Evolutionary conservation across 2,113 vertebrate genomes (phyloP).

Genomic region (Pithys albifrons): DNA sequence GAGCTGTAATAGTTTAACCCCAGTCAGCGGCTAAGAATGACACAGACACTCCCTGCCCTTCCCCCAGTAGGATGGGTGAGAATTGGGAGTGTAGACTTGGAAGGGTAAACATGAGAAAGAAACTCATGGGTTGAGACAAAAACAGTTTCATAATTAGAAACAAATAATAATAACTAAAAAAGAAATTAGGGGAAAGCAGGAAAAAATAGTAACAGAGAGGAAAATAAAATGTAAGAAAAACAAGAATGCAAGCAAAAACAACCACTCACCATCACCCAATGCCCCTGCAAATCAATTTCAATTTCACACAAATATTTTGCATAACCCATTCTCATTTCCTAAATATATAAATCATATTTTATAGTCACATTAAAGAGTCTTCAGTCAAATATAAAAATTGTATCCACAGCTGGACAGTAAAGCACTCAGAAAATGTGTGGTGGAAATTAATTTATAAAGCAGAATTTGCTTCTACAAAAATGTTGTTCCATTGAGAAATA

Average conservation of each 20-base stretch:
- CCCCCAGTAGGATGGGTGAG: neutral
- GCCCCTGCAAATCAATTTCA: neutral
- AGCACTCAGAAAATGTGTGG: neutral
- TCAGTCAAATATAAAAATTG: neutral
- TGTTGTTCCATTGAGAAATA: neutral
- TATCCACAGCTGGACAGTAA: neutral
- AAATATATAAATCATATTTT: neutral
- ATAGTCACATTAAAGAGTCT: neutral
- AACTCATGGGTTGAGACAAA: neutral
- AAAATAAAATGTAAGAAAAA: neutral
- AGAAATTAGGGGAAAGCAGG: neutral
- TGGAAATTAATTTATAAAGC: neutral
- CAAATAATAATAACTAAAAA: neutral
- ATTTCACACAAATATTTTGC: neutral
- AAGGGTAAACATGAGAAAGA: neutral
- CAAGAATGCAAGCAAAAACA: neutral
- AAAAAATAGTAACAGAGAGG: neutral
- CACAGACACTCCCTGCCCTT: neutral
- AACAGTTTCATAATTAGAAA: neutral
- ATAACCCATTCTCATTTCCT: neutral
- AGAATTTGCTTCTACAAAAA: neutral
- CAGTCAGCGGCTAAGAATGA: neutral
- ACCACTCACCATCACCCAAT: accelerated
- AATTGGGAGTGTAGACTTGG: neutral
- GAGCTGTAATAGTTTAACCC: neutral